Evolutionary conservation across 2,113 vertebrate species (phyloP).

Genomic region (Catharus bicknelli): DNA sequence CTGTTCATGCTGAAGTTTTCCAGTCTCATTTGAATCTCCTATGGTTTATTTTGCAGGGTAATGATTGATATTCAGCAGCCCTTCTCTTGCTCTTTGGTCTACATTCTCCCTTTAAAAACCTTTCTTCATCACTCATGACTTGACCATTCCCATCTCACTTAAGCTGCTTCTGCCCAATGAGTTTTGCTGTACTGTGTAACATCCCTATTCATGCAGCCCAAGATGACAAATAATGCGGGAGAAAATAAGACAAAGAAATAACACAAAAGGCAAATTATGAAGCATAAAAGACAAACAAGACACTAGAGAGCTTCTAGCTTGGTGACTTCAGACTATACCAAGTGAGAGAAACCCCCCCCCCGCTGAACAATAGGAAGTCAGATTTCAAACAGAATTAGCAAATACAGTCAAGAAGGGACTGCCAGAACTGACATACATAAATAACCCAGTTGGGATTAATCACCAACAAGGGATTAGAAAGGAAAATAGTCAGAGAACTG

Average conservation of each 20-base stretch:
- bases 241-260: not conserved
- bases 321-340: not conserved
- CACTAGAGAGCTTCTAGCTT: not conserved
- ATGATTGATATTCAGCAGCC: not conserved
- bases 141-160: not conserved
- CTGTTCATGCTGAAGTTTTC: not conserved
- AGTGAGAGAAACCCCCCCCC: rapidly evolving
- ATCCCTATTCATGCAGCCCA: not conserved
- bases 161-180: not conserved
- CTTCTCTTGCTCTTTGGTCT: not conserved
- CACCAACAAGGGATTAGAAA: not conserved
- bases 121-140: not conserved
- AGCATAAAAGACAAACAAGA: not conserved
- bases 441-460: not conserved
- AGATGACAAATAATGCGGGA: not conserved
- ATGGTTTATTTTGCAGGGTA: not conserved
- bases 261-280: not conserved
- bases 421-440: not conserved
- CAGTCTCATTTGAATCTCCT: not conserved
- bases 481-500: not conserved
- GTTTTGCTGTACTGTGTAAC: not conserved
- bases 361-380: not conserved
- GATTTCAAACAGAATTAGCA: not conserved
- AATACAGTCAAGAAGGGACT: not conserved
- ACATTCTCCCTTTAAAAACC: not conserved